Conservation (phyloP, 1,140 invertebrate genomes). For the Philopotamus ludificatus region DNA sequence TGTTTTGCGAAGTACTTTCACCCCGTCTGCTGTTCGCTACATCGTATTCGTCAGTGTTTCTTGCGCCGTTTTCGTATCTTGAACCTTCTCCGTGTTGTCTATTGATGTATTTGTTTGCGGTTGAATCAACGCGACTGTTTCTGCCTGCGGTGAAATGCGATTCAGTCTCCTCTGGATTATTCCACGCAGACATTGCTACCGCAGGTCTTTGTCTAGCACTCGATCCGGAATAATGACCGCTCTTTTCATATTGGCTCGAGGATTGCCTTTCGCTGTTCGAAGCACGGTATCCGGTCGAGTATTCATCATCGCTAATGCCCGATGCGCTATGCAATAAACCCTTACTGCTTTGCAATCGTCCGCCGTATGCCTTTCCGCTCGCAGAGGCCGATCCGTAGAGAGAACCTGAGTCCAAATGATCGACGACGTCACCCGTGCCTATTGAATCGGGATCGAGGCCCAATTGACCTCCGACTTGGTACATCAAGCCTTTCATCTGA, state of each 20-base stretch:
- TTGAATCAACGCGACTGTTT: too few species aligned
- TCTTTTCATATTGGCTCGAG: too few species aligned
- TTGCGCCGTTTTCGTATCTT: not conserved
- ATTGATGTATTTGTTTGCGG: not conserved
- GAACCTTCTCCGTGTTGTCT: not conserved
- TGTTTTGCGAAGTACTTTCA: not conserved
- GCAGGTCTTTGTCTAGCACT: too few species aligned
- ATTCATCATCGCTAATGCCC: too few species aligned
- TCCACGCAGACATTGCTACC: not conserved
- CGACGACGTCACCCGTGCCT: conserved; percentile 16
- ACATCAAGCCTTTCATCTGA: conserved; percentile 51
- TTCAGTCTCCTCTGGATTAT: not conserved
- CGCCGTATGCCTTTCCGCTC: conserved; percentile 43
- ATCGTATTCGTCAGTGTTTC: not conserved
- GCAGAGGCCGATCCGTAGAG: conserved; percentile 51
- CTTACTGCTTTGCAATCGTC: not conserved
- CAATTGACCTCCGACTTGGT: conserved; percentile 50
- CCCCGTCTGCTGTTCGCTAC: too few species aligned
- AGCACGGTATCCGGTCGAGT: not conserved
- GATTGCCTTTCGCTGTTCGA: not conserved
- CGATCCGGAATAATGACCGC: too few species aligned
- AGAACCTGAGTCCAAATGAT: conserved; percentile 46
- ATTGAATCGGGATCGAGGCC: conserved; percentile 45
- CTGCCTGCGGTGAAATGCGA: not conserved
- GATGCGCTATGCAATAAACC: too few species aligned